Conservation (phyloP, 1,140 invertebrate genomes). For the Caenorhabditis tropicalis region DNA sequence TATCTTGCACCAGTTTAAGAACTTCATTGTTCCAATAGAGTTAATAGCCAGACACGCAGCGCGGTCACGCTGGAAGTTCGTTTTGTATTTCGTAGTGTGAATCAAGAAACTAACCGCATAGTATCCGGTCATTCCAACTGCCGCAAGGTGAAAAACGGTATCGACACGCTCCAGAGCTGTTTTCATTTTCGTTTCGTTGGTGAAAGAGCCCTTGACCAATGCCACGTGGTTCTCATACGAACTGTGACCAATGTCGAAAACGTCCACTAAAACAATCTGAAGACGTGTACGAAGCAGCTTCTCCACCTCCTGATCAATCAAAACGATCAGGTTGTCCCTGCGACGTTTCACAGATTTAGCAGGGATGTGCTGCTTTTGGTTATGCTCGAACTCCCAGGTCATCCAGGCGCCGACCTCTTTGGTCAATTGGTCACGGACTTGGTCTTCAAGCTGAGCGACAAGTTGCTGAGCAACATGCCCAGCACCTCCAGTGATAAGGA, state of each 20-base stretch:
- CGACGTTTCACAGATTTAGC: too few species aligned
- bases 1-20: not conserved
- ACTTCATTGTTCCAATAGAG: not conserved
- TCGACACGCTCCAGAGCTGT: not conserved
- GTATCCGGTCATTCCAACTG: not conserved
- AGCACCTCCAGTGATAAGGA: not conserved
- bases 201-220: not conserved
- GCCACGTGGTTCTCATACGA: not conserved
- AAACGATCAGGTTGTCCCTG: too few species aligned
- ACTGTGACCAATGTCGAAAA: too few species aligned
- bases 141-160: not conserved
- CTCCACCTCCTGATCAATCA: not conserved
- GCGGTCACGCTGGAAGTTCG: slow-evolving; percentile 2
- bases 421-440: not conserved
- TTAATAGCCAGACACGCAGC: not conserved
- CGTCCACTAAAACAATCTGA: not conserved
- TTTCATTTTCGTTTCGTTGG: not conserved
- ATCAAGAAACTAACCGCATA: not conserved
- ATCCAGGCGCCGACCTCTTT: too few species aligned
- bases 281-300: not conserved
- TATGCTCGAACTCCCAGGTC: too few species aligned
- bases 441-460: not conserved
- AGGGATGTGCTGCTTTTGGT: too few species aligned
- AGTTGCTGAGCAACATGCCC: not conserved
- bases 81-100: too few species aligned